Base-by-base conservation (phyloP, 2,113 vertebrate species). In the Larimichthys crocea region DNA sequence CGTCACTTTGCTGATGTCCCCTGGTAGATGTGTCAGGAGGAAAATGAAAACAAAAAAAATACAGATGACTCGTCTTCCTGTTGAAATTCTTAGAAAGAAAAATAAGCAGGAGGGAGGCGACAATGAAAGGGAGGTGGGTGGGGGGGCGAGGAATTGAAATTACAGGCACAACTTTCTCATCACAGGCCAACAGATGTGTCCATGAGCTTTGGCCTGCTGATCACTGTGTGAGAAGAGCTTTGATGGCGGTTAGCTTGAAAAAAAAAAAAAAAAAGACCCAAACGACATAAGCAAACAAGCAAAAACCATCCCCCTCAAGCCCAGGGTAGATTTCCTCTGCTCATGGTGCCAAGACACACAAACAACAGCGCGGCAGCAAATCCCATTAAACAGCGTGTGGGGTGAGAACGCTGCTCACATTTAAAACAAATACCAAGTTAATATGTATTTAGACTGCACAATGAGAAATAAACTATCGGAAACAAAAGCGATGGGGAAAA, bases 261-360 rank as follows among this genome's bases (percentile, higher is more conserved):
- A 22, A 59, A 40, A n/a, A n/a, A n/a, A 59, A 35, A 48, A 63
- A 35, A 76, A 59, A 65, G 24, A 64, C 17, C 15, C 24, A 29
- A 74, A 67, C 53, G 24, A 74, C 66, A 86, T 74, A 85, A 86
- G 83, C 84, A 92, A 87, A 91, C 79, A 84, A 83, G 65, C 76
- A 80, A 79, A 40, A 87, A 77, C 52, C 64, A 80, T n/a, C 50
- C 53, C 83, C 83, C 85, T 86, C 76, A 87, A 85, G 87, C 80
- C 78, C 81, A 83, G 85, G 76, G 84, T 89, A 79, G 75, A 85
- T 83, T 88, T 84, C 86, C 76, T 84, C 77, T 83, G 83, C 71
- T 80, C 69, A 76, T 67, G 24, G 65, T 92, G 89, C 89, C 87
- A 91, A 91, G 88, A 78, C 86, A 88, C 86, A 89, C 82, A 91